These are phyloP conservation scores for Cardiocondyla obscurior DNA, from an alignment of 1,140 invertebrate species.

Conservation along the genomic window DNA sequence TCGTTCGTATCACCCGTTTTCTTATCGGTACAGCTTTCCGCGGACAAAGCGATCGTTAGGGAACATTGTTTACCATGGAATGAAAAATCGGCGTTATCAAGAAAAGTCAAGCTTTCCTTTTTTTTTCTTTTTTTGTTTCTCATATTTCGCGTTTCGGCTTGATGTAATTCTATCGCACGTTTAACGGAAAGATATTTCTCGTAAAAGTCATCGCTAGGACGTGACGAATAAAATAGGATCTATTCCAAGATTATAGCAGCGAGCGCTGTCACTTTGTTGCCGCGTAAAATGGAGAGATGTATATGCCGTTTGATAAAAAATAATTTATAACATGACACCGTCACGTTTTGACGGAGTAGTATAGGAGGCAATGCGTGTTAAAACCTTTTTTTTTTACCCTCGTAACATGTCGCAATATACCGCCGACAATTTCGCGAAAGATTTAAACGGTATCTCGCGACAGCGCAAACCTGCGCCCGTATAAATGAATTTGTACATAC, in stretches of 20 bases:
- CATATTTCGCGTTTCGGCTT: background rate
- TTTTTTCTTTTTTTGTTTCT: background rate
- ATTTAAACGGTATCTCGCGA: constrained; percentile 82
- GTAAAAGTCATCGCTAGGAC: background rate
- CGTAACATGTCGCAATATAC: too few species aligned
- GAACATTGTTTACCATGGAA: too few species aligned
- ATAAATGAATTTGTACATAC: constrained; percentile 35
- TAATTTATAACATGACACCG: background rate
- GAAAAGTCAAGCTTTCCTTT: background rate
- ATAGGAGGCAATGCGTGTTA: too few species aligned
- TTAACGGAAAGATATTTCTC: background rate
- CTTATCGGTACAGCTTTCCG: too few species aligned
- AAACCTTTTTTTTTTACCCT: too few species aligned
- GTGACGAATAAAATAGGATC: background rate
- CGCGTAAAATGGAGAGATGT: background rate
- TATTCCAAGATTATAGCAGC: background rate
- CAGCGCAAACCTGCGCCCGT: constrained; percentile 61
- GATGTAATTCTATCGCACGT: background rate
- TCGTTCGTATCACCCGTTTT: too few species aligned
- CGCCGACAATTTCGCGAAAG: too few species aligned
- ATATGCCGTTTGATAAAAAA: background rate
- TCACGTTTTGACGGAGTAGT: background rate
- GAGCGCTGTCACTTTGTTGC: background rate
- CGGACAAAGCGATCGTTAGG: too few species aligned
- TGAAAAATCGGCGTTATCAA: background rate